These are phyloP conservation scores for Spisula subtruncata DNA, from an alignment of 2,888 invertebrate species.

Conservation along the genomic window DNA sequence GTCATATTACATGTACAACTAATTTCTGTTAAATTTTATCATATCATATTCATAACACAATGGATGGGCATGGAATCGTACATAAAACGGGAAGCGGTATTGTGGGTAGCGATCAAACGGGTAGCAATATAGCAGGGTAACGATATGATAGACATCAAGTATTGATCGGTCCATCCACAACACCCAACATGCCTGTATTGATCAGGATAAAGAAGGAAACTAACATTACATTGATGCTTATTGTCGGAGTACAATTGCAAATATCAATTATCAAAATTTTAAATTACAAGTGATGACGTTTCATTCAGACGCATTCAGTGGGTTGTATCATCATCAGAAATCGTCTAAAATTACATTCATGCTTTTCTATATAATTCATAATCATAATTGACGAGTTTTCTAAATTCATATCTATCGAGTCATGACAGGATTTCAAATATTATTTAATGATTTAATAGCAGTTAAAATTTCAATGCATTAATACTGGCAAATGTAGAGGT, in stretches of 20 bases:
- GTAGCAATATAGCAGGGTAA: neutral
- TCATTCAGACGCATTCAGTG: neutral
- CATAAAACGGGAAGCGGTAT: neutral
- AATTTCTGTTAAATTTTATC: too few species aligned
- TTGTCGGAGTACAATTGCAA: neutral
- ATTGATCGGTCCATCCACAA: neutral
- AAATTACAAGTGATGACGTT: neutral
- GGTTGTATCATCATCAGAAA: neutral
- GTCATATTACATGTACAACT: too few species aligned
- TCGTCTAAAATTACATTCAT: neutral
- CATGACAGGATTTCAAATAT: neutral
- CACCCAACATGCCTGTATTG: neutral
- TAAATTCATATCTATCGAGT: neutral
- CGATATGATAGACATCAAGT: neutral
- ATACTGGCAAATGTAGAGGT: too few species aligned
- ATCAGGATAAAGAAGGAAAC: neutral
- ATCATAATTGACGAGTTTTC: constrained; percentile 1
- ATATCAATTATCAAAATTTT: constrained; percentile 14
- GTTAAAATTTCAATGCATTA: too few species aligned
- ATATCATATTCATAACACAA: neutral
- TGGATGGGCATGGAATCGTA: neutral
- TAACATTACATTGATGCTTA: neutral
- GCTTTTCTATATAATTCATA: neutral
- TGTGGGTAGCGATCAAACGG: too few species aligned
- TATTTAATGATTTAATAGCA: too few species aligned